phyloP scores from a whole-genome alignment of 1,140 invertebrate genomes.

The Charaxes varanes region DNA sequence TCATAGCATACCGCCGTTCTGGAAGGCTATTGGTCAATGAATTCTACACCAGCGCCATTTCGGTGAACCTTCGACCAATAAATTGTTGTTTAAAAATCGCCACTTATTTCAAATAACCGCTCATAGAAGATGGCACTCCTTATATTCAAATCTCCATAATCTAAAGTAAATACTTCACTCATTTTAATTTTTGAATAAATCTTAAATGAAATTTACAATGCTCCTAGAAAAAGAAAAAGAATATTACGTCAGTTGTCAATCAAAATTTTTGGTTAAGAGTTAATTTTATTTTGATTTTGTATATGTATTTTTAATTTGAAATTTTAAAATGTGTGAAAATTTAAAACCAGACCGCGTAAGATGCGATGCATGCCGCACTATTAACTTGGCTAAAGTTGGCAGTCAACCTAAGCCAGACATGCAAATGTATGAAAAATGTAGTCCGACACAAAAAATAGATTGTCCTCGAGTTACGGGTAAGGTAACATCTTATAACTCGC shows the following conservation, averaged over 20 bases:
- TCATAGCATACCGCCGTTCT: too few relatives aligned
- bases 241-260: slow-evolving; percentile 6
- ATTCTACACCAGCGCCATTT: too few relatives aligned
- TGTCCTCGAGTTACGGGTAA: slow-evolving; percentile 43
- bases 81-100: too few relatives aligned
- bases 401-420: slow-evolving; percentile 50
- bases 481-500: neutral
- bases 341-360: slow-evolving; percentile 31
- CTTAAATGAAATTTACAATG: neutral
- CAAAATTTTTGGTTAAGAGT: slow-evolving; percentile 8
- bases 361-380: slow-evolving; percentile 56
- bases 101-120: too few relatives aligned
- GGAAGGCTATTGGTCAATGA: too few relatives aligned
- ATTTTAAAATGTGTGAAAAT: slow-evolving; percentile 46
- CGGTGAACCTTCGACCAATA: too few relatives aligned
- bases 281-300: neutral
- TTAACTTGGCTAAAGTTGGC: slow-evolving; percentile 51
- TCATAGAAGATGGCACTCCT: too few relatives aligned
- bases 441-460: slow-evolving; percentile 29
- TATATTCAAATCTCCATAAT: neutral
- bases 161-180: neutral
- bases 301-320: neutral
- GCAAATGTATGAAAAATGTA: slow-evolving; percentile 61
- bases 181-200: neutral
- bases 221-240: neutral